These are phyloP conservation scores for Trididemnum miniatum DNA, from an alignment of 23 tunicate genomes.

Conservation along the genomic window DNA sequence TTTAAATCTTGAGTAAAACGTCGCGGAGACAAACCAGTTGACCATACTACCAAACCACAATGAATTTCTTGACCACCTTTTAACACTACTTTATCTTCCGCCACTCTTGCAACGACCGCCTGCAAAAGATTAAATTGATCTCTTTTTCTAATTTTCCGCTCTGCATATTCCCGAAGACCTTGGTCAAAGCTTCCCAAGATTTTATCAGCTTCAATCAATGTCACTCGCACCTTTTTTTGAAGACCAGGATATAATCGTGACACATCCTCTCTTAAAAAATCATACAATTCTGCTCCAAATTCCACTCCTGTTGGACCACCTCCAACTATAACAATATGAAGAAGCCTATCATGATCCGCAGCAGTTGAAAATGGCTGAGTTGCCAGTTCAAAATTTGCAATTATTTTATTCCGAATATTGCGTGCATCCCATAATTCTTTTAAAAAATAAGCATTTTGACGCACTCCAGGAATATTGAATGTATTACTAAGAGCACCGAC, in stretches of 20 bases:
- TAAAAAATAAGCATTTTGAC: constrained; percentile 68
- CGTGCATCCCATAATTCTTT: constrained; percentile 83
- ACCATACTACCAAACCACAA: constrained; percentile 95
- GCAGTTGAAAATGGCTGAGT: constrained; percentile 61
- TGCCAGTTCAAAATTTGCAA: constrained; percentile 82
- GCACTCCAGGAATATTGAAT: constrained; percentile 78
- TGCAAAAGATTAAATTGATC: constrained; percentile 75
- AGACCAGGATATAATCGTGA: constrained; percentile 55
- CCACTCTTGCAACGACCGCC: constrained; percentile 68
- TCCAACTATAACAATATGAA: constrained; percentile 89
- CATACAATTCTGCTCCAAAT: constrained; percentile 94
- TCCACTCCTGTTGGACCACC: constrained; percentile 98
- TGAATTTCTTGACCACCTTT: constrained; percentile 64
- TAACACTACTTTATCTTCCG: constrained; percentile 43
- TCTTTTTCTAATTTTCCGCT: constrained; percentile 64
- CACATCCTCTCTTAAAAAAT: constrained; percentile 81
- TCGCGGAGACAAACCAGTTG: constrained; percentile 85
- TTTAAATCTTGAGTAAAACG: constrained; percentile 46
- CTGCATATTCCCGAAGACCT: constrained; percentile 80
- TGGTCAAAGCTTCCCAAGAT: constrained; percentile 79
- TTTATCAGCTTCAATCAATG: constrained; percentile 84
- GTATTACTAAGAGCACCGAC: constrained; percentile 87
- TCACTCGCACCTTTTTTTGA: constrained; percentile 66
- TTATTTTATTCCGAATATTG: constrained; percentile 65
- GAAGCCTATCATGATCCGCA: constrained; percentile 55